Evolutionary conservation across 2,888 invertebrate species (phyloP).

Genomic region (Germaria angustata): DNA sequence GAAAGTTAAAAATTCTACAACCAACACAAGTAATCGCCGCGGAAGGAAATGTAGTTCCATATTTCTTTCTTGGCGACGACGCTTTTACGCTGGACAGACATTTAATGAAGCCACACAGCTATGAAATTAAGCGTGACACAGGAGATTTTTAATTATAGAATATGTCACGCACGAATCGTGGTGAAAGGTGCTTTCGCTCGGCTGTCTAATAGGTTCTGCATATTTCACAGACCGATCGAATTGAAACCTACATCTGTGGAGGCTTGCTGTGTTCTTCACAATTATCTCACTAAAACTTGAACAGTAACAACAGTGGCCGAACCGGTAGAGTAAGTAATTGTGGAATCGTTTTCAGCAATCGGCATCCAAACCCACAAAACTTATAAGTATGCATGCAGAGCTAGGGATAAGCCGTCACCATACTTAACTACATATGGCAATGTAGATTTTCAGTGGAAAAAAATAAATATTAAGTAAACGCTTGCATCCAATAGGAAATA

Average conservation of each 20-base stretch:
- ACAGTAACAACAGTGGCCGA: not conserved
- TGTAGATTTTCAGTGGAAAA: slow-evolving; percentile 4
- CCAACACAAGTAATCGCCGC: not conserved
- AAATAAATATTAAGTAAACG: not conserved
- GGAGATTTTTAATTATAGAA: slow-evolving; percentile 37
- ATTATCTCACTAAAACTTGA: slow-evolving; percentile 12
- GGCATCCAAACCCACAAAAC: slow-evolving; percentile 7
- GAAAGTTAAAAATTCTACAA: slow-evolving; percentile 9
- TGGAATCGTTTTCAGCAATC: slow-evolving; percentile 28
- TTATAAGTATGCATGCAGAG: not conserved
- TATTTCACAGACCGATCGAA: not conserved
- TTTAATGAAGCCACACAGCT: slow-evolving; percentile 28
- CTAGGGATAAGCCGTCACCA: not conserved
- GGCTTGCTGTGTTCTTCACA: slow-evolving; percentile 6
- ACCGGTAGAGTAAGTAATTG: not conserved
- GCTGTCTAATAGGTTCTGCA: not conserved
- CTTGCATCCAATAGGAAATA: not conserved
- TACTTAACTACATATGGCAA: not conserved
- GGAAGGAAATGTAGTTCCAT: slow-evolving; percentile 17
- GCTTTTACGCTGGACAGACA: slow-evolving; percentile 17
- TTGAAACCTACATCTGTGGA: slow-evolving; percentile 10
- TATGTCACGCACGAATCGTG: not conserved
- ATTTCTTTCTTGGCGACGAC: slow-evolving; percentile 32
- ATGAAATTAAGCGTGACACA: slow-evolving; percentile 18
- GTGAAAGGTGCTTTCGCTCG: not conserved